Evolutionary conservation across 2,888 invertebrate species (phyloP), one percentile per base, ranked within the genome.

Genomic region (Amphipoea oculea): DNA sequence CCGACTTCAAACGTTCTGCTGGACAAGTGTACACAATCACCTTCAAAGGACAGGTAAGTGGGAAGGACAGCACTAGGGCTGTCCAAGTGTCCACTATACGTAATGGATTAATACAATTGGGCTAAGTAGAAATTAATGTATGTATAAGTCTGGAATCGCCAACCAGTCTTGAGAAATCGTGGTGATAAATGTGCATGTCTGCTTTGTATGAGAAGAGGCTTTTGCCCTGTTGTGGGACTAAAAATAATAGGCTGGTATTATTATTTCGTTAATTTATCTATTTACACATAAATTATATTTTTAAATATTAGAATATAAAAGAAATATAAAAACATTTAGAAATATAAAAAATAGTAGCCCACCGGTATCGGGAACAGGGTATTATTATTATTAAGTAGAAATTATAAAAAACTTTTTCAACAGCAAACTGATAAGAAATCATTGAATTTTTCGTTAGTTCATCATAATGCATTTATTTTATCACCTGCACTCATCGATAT

Each of bases 41-140:
- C 88, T 90, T 88, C 82, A 84, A 86, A 85, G 88, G 82, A 87
- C 75, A 84, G 89, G 90, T 91, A 90, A 90, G 82, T 83, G 82
- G 76, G 54, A 73, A 74, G 57, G 80, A 85, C 85, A 78, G 70
- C 48, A n/a, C 42, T 84, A 86, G 80, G 86, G 90, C 45, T 87
- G 84, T 42, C 79, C 48, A 57, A 75, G 23, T 20, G 40, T 71
- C n/a, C 62, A 42, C 6, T 42, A n/a, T 23, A 12, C 42, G 57
- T 36, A n/a, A 17, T 60, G n/a, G 40, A 45, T 68, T 60, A 40
- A 57, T 67, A n/a, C 9, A 67, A 67, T 67, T 67, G 17, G 40
- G 4, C 40, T 45, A 12, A 23, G 40, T 20, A 17, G 7, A 62
- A 29, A 62, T 29, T 14, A 29, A 42, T 42, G 42, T 42, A 2